Evolutionary conservation across 2,888 invertebrate genomes (phyloP), one percentile per base, ranked within the genome.

Genomic region (Melanargia galathea): DNA sequence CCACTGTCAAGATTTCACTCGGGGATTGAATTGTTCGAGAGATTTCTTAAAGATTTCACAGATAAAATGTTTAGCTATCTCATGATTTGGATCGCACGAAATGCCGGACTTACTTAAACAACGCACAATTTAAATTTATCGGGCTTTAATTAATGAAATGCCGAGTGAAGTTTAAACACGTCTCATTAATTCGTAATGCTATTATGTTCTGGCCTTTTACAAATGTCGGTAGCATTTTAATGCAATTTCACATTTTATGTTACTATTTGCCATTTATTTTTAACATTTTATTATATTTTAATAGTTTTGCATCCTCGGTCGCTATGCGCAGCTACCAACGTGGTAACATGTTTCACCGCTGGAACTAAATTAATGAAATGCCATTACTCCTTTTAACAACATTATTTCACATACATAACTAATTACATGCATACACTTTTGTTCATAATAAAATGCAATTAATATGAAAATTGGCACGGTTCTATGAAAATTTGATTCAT

Each of bases 141-240:
- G 77, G 72, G 73, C 73, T 73, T 74, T 82, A 81, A 82, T 82
- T 81, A 77, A 81, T 79, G 76, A 73, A 81, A 76, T 75, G 73
- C 76, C 71, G 78, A 77, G 75, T 75, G 76, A 75, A 75, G 76
- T 78, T 78, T 78, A 74, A 75, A 73, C 77, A 78, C 75, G 76
- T 77, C 77, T 76, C 79, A 77, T 78, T 80, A 80, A 75, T 77
- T 75, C 73, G 75, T 78, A 80, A 80, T 73, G 73, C 71, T 70
- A 75, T 81, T 76, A 80, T 74, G 74, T 72, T 73, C 72, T 74
- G 77, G 76, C 71, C 69, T 72, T 76, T 73, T 71, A 72, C 72
- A 71, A 74, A 73, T 73, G 72, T 73, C 73, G 72, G 71, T 70
- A 69, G 70, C 69, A 67, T 66, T 74, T 73, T 67, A 73, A 72